phyloP scores from a whole-genome alignment of 2,797 vertebrate species.

The Coregonus ussuriensis region DNA sequence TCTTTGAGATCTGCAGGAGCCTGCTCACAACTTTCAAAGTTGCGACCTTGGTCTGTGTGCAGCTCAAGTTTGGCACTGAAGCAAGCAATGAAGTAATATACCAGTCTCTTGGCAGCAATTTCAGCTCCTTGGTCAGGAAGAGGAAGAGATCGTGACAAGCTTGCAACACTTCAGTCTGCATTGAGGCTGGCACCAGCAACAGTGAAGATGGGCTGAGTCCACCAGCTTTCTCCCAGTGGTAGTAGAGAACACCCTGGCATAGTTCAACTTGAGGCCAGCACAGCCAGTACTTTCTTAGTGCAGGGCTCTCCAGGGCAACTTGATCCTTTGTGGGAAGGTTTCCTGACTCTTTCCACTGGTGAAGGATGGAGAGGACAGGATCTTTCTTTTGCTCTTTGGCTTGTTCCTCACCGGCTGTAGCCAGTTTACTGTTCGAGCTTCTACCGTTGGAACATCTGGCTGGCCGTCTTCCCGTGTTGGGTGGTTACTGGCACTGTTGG shows the following conservation, averaged over 20 bases:
- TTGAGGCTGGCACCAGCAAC: conserved; percentile 15
- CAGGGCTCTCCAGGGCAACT: conserved; percentile 9
- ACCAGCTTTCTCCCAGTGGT: conserved; percentile 7
- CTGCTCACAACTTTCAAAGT: too few relatives aligned
- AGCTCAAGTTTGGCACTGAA: conserved; percentile 19
- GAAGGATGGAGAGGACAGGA: too few relatives aligned
- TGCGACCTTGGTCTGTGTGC: not conserved
- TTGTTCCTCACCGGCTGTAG: not conserved
- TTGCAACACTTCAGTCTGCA: conserved; percentile 15
- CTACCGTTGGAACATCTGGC: too few relatives aligned
- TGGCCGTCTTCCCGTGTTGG: too few relatives aligned
- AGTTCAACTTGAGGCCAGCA: conserved; percentile 23
- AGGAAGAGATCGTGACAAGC: conserved; percentile 23
- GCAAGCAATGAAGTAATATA: conserved; percentile 25
- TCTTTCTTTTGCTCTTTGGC: not conserved
- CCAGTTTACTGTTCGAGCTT: conserved; percentile 6
- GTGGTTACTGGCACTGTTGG: too few relatives aligned
- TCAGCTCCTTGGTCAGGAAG: conserved; percentile 33
- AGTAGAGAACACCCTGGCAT: conserved; percentile 14
- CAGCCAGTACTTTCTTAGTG: conserved; percentile 29
- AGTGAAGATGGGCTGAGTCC: not conserved
- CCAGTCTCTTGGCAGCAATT: conserved; percentile 28
- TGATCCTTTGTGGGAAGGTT: conserved; percentile 9
- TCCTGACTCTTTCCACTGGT: too few relatives aligned
- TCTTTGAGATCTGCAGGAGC: too few relatives aligned